phyloP scores from a whole-genome alignment of 1,140 invertebrate genomes.

The Conus ventricosus region DNA sequence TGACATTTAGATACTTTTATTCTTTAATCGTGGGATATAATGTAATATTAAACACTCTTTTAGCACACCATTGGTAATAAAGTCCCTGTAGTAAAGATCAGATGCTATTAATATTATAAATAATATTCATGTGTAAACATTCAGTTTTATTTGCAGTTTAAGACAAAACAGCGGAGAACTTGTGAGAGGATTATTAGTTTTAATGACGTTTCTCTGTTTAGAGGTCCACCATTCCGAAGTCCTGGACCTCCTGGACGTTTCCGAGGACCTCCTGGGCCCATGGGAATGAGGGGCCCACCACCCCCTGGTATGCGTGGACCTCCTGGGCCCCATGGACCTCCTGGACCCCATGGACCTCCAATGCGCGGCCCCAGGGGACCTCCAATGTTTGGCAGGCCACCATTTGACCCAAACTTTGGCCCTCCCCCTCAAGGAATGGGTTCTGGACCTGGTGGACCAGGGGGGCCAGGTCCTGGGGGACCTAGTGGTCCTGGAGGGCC shows the following conservation, averaged over 20 bases:
- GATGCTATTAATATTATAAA: too few relatives aligned
- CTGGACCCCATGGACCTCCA: constrained; percentile 58
- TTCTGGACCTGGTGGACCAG: background rate
- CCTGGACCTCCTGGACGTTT: constrained; percentile 64
- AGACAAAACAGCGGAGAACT: too few relatives aligned
- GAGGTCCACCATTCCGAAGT: constrained; percentile 74
- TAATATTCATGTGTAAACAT: too few relatives aligned
- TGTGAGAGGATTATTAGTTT: too few relatives aligned
- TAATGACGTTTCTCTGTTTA: constrained; percentile 4
- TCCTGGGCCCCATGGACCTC: constrained; percentile 73
- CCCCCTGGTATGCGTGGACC: constrained; percentile 71
- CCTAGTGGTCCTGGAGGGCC: constrained; percentile 45
- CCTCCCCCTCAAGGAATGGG: constrained; percentile 73
- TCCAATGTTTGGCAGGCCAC: constrained; percentile 75
- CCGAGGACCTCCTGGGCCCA: constrained; percentile 62
- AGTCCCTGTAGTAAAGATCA: too few relatives aligned
- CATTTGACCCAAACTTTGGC: constrained; percentile 81
- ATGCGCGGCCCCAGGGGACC: constrained; percentile 75
- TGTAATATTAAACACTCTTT: too few relatives aligned
- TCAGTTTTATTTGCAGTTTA: too few relatives aligned
- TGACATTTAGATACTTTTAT: too few relatives aligned
- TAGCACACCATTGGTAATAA: too few relatives aligned
- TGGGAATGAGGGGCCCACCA: constrained; percentile 66
- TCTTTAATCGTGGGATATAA: too few relatives aligned
- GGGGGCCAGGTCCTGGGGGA: background rate